Evolutionary conservation across 1,140 invertebrate genomes (phyloP).

Genomic region (Drosophila sechellia): DNA sequence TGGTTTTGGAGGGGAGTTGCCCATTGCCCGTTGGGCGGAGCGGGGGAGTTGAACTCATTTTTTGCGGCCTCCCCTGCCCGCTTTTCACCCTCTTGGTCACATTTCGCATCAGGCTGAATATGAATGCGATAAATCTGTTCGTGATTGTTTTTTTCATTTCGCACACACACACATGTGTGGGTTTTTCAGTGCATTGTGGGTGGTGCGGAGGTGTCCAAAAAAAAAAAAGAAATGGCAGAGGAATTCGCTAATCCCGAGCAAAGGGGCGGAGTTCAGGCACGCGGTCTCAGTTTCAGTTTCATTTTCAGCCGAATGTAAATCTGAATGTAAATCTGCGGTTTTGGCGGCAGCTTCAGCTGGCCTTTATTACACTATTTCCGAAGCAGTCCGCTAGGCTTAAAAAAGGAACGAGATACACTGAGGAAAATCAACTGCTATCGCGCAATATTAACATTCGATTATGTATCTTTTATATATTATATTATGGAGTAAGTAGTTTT

Average conservation of each 20-base stretch:
- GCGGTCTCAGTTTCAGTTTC: slow-evolving; percentile 4
- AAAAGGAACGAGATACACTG: not conserved
- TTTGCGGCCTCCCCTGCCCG: slow-evolving; percentile 7
- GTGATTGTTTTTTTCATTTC: slow-evolving; percentile 70
- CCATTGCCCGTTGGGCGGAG: not conserved
- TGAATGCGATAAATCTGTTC: slow-evolving; percentile 84
- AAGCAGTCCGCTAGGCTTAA: slow-evolving; percentile 45
- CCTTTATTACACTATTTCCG: slow-evolving; percentile 79
- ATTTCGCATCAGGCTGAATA: slow-evolving; percentile 79
- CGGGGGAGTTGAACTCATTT: slow-evolving; percentile 35
- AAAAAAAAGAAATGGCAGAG: slow-evolving; percentile 57
- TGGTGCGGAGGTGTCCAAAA: slow-evolving; percentile 44
- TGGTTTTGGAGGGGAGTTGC: slow-evolving; percentile 39
- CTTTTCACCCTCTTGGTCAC: slow-evolving; percentile 49
- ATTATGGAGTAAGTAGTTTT: not conserved
- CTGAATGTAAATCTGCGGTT: slow-evolving; percentile 30
- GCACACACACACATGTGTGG: not conserved
- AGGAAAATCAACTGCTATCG: not conserved
- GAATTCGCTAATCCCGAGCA: slow-evolving; percentile 71
- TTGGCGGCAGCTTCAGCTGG: slow-evolving; percentile 49
- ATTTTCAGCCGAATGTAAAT: slow-evolving; percentile 24
- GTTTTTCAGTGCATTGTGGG: not conserved
- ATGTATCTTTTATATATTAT: not conserved
- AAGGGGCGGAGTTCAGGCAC: not conserved
- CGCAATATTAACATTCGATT: too few relatives aligned